Conservation (phyloP, 2,888 invertebrate genomes). For the Agonopterix arenella region DNA sequence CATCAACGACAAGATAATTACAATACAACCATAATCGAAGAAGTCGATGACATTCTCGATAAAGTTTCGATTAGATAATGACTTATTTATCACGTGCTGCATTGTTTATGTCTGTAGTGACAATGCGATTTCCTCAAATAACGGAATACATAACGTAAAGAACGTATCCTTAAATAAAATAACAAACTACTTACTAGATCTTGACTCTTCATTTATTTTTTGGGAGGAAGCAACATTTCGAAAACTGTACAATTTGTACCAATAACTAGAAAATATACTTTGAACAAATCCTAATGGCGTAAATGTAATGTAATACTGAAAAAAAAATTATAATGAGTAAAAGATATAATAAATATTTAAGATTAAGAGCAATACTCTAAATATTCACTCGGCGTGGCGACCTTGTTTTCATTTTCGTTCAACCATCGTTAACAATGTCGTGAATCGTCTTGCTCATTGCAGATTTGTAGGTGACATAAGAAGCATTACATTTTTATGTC, state of each 20-base stretch:
- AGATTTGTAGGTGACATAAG: conserved; percentile 42
- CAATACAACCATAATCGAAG: conserved; percentile 13
- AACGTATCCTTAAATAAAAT: too few relatives aligned
- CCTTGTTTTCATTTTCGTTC: conserved; percentile 72
- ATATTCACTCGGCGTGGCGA: conserved; percentile 60
- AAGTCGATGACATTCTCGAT: conserved; percentile 21
- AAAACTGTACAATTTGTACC: too few relatives aligned
- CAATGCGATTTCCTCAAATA: too few relatives aligned
- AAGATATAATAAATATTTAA: not conserved
- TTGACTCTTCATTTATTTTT: conserved; percentile 58
- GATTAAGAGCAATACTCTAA: conserved; percentile 22
- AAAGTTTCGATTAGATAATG: conserved; percentile 11
- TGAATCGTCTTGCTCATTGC: conserved; percentile 31
- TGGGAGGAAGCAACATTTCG: conserved; percentile 15
- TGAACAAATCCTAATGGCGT: too few relatives aligned
- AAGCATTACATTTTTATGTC: conserved; percentile 8
- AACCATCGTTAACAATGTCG: conserved; percentile 20
- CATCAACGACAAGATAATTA: conserved; percentile 9
- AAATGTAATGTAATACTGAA: not conserved
- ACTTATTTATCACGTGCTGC: not conserved
- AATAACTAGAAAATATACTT: too few relatives aligned
- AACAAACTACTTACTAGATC: conserved; percentile 18
- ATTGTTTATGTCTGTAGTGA: too few relatives aligned
- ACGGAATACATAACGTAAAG: too few relatives aligned
- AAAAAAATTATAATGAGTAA: not conserved